Base-by-base conservation (phyloP, 2,113 vertebrate species). In the Sisor rabdophorus region DNA sequence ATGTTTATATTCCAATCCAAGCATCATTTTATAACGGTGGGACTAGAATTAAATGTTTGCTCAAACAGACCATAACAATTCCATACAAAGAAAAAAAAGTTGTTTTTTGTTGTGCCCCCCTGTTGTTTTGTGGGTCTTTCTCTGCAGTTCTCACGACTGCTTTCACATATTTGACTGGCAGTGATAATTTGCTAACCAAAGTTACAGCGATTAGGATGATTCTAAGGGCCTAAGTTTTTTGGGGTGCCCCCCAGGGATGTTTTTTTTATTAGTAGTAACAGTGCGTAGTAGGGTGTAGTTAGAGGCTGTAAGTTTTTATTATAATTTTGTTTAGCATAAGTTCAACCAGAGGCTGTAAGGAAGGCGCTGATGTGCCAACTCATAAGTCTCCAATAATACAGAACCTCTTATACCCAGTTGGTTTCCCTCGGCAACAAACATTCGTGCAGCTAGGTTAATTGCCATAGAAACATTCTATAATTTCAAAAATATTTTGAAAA, bases 41-140 rank as follows among this genome's bases (percentile, higher is more conserved):
- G 86, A 89, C 52, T 86, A 84, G 87, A 88, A 88, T 91, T 89
- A 85, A 86, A 92, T 91, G 89, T 91, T 93, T 91, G 92, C 89
- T 87, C 71, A 81, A 90, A 90, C 84, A 70, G 77, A 86, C 80
- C 70, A 87, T 86, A 90, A 80, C 83, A 84, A 85, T 88, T 83
- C 87, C 83, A 81, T 79, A 72, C 70, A 71, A 86, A 83, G 82
- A 81, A 76, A 86, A 84, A 82, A 55, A 4, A 44, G 63, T 77
- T 55, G 64, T 77, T 77, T 44, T 74, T 65, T 73, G 71, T 78
- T 47, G 78, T 75, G 72, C 61, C 65, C 52, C 47, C 78, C 30
- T 83, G 75, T 75, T 55, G 52, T 72, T 64, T 73, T 74, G 59
- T 56, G 69, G 60, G 69, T 15, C 60, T 65, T 69, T 32, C 70